A percentile compares a stretch with the other conserved stretches of the same genome.
phyloP scores from a whole-genome alignment of 2,113 vertebrate genomes.

The Semnornis frantzii region DNA sequence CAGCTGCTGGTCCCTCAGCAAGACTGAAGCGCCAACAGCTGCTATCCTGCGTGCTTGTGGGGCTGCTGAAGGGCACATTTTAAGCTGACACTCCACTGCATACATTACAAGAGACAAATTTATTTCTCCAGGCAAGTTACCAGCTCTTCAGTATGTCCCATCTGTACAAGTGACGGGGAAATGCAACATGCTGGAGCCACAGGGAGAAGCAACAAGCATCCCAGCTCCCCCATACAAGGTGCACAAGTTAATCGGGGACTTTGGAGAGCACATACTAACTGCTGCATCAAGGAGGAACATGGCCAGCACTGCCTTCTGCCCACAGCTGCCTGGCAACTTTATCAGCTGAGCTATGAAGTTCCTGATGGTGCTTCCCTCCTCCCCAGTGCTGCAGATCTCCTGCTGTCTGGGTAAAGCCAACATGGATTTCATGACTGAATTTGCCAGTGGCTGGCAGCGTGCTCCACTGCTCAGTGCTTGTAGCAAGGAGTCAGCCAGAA shows the following conservation, averaged over 20 bases:
- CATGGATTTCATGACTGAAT: not conserved
- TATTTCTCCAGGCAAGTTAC: not conserved
- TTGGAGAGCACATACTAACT: not conserved
- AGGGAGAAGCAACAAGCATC: not conserved
- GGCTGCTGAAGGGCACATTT: accelerated
- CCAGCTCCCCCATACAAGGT: accelerated
- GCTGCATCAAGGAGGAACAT: not conserved
- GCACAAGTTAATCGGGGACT: not conserved
- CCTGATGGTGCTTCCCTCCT: not conserved
- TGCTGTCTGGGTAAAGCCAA: not conserved
- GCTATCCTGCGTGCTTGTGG: accelerated
- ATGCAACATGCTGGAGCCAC: accelerated
- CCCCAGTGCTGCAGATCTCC: not conserved
- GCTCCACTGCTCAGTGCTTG: not conserved
- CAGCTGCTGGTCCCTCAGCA: not conserved
- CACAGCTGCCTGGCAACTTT: not conserved
- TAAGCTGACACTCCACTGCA: not conserved
- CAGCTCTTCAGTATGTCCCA: not conserved
- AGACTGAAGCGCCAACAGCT: not conserved
- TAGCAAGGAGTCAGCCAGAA: not conserved
- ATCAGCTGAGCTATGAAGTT: not conserved
- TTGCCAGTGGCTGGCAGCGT: not conserved
- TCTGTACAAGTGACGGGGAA: not conserved
- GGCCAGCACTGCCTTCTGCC: not conserved
- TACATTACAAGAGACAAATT: not conserved